Conservation (phyloP, 2,113 vertebrate species). For the Xyliphius kryptos region DNA sequence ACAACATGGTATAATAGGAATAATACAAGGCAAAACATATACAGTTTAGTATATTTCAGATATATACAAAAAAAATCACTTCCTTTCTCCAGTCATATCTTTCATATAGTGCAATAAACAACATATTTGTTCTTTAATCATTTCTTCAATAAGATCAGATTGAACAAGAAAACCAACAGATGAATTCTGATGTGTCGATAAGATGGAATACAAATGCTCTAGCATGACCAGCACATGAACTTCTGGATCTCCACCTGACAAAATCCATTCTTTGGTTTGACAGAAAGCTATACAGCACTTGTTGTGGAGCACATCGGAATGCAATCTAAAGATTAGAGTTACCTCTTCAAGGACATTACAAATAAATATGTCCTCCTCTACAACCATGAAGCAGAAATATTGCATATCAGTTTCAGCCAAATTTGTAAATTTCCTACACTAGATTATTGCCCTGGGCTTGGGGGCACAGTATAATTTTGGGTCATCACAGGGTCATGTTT, state of each 20-base stretch:
- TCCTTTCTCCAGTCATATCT: too few species aligned
- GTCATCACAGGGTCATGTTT: constrained; percentile 24
- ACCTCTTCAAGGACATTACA: constrained; percentile 34
- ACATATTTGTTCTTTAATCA: too few species aligned
- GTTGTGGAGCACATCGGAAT: constrained; percentile 45
- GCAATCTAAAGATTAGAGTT: constrained; percentile 47
- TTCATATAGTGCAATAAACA: too few species aligned
- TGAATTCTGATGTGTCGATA: too few species aligned
- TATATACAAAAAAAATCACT: too few species aligned
- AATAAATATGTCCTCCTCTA: constrained; percentile 44
- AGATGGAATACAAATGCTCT: too few species aligned
- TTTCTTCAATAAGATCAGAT: too few species aligned
- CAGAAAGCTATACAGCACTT: constrained; percentile 48
- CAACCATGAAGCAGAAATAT: constrained; percentile 36
- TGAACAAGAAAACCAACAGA: not conserved
- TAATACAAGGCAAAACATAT: too few species aligned
- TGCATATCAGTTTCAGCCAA: constrained; percentile 24
- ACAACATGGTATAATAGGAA: too few species aligned
- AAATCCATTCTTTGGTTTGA: constrained; percentile 55
- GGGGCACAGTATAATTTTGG: constrained; percentile 21
- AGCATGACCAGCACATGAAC: constrained; percentile 65
- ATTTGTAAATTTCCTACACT: not conserved
- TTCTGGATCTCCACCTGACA: constrained; percentile 63
- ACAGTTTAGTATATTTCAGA: too few species aligned
- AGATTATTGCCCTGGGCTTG: constrained; percentile 19